Base-by-base conservation (phyloP, 2,888 invertebrate species). In the Callinectes sapidus region DNA sequence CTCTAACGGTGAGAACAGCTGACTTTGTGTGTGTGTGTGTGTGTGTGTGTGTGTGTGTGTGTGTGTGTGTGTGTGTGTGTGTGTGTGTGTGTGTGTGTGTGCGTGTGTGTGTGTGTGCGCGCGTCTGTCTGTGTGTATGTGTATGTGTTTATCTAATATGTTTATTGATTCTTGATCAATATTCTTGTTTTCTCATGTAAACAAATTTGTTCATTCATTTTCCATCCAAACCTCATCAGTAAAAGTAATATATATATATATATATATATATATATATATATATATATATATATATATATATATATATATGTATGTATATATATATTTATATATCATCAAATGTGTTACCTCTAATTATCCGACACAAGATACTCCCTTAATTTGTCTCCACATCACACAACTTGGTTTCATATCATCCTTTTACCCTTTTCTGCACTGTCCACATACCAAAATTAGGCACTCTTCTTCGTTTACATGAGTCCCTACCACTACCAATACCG, bases 41-140 rank as follows among this genome's bases (percentile, higher is more conserved):
- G 77, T 81, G 77, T 81, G 77, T 81, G 81, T 81, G 81, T 81
- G 81, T 81, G 81, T 81, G 81, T 81, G 81, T 81, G 81, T 81
- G 81, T 81, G 81, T 81, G 81, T 81, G 81, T 81, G 81, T 81
- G 81, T 81, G 81, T 81, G 81, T 81, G 81, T 81, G 81, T 81
- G 81, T 81, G 81, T 81, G 81, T 35, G 81, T 35, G 81, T 35
- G 81, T 35, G 81, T 35, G 81, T 81, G 81, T 81, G 81, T 35
- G 81, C 35, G 32, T 81, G 81, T 35, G 28, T 81, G 32, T 77
- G 77, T 32, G 32, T 77, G 77, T 32, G 23, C 23, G 66, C 23
- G 66, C 23, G 66, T 66, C n/a, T 66, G 66, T 66, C n/a, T 66
- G 18, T 66, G 39, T 39, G 39, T 39, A 5, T 39, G 39, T 39